Evolutionary conservation across 2,113 vertebrate genomes (phyloP), one percentile per base, ranked within the genome.

Genomic region (Oreochromis niloticus): DNA sequence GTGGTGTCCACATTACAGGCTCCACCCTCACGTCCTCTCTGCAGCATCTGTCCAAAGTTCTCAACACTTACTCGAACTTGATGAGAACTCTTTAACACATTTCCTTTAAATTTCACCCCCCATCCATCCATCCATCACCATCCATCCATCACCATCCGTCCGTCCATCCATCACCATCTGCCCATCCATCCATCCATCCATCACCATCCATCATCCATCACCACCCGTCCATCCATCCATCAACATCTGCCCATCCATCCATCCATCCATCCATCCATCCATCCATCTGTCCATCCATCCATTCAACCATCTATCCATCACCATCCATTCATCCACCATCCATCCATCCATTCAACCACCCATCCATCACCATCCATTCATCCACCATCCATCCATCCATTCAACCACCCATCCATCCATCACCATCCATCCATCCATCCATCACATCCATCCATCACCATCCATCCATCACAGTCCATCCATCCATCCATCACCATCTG

Each of bases 261-360:
- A 24, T n/a, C n/a, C n/a, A n/a, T n/a, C n/a, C n/a, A n/a, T 24
- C 24, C 24, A 24, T 24, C 24, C 24, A 24, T 24, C 24, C 24
- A 24, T 24, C 24, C 24, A 27, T 27, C 24, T 3, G 24, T 3
- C 24, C 24, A 27, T 27, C 32, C 32, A 34, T 34, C 32, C 32
- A 34, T 2, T 5, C 30, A 32, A 4, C 30, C 30, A 32, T 5
- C 30, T 3, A 32, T 32, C 30, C 5, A 32, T 32, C 30, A 4
- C 4, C 6, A 2, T 54, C n/a, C 22, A 12, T 6, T 0, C 7
- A 3, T 3, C 0, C 17, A 52, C 4, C 1, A 32, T 22, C 2
- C 3, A 8, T 2, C 1, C 16, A 8, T 1, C 2, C 41, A 43
- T 6, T 5, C 9, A 4, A 30, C 5, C 32, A 32, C 2, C 32